These are phyloP conservation scores for Pangasianodon hypophthalmus DNA, from an alignment of 2,113 vertebrate genomes.

Conservation along the genomic window DNA sequence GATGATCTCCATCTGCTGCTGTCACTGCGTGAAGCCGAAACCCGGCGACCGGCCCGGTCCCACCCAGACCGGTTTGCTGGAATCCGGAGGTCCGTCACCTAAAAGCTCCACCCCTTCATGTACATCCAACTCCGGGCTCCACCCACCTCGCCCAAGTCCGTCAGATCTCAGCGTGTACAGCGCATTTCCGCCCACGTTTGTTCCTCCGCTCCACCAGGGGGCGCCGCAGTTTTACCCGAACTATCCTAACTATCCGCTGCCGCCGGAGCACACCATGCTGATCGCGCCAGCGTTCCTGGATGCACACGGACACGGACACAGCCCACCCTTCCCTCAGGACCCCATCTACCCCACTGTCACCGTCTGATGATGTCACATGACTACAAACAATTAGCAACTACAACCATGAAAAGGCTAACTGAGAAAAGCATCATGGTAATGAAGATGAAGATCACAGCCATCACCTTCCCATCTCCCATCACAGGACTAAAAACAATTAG, in stretches of 20 bases:
- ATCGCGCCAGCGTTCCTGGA: constrained; percentile 58
- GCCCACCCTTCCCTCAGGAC: constrained; percentile 48
- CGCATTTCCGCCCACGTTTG: constrained; percentile 49
- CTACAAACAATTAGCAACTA: neutral
- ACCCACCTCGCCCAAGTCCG: constrained; percentile 44
- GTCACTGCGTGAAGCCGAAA: constrained; percentile 64
- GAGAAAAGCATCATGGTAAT: neutral
- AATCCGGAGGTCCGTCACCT: constrained; percentile 56
- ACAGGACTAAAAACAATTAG: neutral
- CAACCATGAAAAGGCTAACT: neutral
- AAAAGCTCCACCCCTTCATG: constrained; percentile 60
- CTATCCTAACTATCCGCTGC: constrained; percentile 48
- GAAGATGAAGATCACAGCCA: neutral
- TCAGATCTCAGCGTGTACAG: constrained; percentile 52
- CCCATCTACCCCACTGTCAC: constrained; percentile 50
- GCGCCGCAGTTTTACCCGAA: constrained; percentile 54
- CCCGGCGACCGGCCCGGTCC: constrained; percentile 47
- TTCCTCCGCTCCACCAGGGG: constrained; percentile 36
- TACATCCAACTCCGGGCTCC: constrained; percentile 60
- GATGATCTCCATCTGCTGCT: constrained; percentile 69
- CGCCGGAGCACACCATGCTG: constrained; percentile 45
- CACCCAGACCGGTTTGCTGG: constrained; percentile 63
- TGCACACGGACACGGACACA: constrained; percentile 48
- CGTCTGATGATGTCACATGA: constrained; percentile 43
- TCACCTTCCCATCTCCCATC: neutral